Percentiles rank a stretch among this genome's conserved stretches.
These are phyloP conservation scores for Macrotis lagotis DNA, from an alignment of 2,113 vertebrate species.

Conservation along the genomic window DNA sequence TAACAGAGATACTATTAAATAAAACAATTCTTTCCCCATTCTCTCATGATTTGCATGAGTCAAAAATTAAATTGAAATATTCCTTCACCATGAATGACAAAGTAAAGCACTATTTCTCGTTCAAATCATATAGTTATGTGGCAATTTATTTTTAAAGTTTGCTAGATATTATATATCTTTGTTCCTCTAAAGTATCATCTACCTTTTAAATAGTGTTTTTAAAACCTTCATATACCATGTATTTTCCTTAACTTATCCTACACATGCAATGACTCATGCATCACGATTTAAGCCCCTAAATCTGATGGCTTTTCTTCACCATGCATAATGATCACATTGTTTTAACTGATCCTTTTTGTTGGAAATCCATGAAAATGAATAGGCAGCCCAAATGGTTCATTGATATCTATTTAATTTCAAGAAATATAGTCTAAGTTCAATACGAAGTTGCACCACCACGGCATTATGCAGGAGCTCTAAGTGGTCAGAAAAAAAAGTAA, in stretches of 20 bases:
- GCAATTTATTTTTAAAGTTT: neutral
- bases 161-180: neutral
- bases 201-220: neutral
- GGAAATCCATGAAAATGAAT: neutral
- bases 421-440: neutral
- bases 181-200: neutral
- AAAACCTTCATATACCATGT: neutral
- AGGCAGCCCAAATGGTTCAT: neutral
- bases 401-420: neutral
- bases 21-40: neutral
- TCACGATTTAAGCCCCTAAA: neutral
- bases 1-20: neutral
- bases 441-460: neutral
- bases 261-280: neutral
- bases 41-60: neutral
- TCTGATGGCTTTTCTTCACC: neutral
- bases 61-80: neutral
- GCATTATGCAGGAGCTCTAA: neutral
- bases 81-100: neutral
- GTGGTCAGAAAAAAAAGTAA: neutral
- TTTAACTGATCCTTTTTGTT: neutral
- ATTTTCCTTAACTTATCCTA: neutral
- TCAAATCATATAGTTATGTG: neutral
- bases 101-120: neutral
- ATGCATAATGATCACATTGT: neutral